A percentile compares a stretch with the other conserved stretches of the same genome.
Evolutionary conservation across 2,888 invertebrate species (phyloP).

Genomic region (Amaurobius ferox): DNA sequence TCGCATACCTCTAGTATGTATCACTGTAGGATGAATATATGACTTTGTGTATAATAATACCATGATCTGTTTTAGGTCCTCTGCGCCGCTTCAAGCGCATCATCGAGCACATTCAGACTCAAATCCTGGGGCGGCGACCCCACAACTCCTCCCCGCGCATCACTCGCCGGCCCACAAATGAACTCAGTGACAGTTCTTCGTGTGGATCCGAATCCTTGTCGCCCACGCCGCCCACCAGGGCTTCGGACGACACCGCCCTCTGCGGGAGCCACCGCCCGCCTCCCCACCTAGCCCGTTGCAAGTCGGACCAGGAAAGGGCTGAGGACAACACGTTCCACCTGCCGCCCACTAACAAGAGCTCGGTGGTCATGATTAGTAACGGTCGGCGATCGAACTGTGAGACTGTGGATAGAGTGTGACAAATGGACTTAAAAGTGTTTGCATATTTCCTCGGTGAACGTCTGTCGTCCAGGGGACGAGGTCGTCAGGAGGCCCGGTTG

Average conservation of each 20-base stretch:
- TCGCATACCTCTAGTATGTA: too few relatives aligned
- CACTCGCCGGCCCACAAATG: conserved; percentile 81
- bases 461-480: neutral
- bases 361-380: conserved; percentile 27
- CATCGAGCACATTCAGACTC: conserved; percentile 96
- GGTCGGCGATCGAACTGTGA: conserved; percentile 68
- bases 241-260: conserved; percentile 73
- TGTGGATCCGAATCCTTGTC: conserved; percentile 83
- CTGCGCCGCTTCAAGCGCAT: conserved; percentile 95
- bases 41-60: too few relatives aligned
- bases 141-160: conserved; percentile 73
- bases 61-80: too few relatives aligned
- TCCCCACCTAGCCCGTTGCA: conserved; percentile 73
- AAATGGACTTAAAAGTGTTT: neutral
- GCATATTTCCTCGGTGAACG: neutral
- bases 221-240: conserved; percentile 74
- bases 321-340: conserved; percentile 70
- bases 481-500: conserved; percentile 14
- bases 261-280: conserved; percentile 32
- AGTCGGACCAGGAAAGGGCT: conserved; percentile 74
- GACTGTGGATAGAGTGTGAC: conserved; percentile 52
- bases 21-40: too few relatives aligned
- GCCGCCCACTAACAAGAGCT: conserved; percentile 31
- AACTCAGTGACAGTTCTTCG: conserved; percentile 84
- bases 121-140: conserved; percentile 82